Percentiles rank a stretch among this genome's conserved stretches.
These are phyloP conservation scores for Synodontis membranacea DNA, from an alignment of 2,113 vertebrate species.

Conservation along the genomic window DNA sequence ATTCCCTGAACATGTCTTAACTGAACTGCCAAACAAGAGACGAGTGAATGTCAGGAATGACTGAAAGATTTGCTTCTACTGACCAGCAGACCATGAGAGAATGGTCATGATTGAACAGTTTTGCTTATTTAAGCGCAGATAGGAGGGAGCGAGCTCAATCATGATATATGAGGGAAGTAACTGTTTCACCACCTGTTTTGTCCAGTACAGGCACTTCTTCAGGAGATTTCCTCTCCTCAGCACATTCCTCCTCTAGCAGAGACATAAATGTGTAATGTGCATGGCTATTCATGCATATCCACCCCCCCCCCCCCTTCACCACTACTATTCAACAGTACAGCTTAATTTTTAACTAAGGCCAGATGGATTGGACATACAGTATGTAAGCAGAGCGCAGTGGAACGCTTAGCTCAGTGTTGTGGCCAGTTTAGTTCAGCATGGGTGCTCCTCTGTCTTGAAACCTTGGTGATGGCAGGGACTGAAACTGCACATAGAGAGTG, in stretches of 20 bases:
- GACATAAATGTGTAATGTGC: background rate
- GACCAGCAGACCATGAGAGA: background rate
- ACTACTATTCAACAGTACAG: constrained; percentile 30
- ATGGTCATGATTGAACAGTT: background rate
- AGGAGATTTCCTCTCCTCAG: constrained; percentile 31
- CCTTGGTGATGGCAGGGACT: constrained; percentile 48
- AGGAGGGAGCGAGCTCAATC: background rate
- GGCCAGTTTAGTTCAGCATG: constrained; percentile 65
- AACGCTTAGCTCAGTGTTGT: constrained; percentile 45
- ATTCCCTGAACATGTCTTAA: background rate
- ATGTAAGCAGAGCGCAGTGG: constrained; percentile 37
- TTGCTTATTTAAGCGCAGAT: background rate
- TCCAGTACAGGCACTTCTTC: background rate
- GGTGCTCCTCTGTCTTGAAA: constrained; percentile 36
- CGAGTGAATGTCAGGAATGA: background rate
- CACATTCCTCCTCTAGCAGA: constrained; percentile 10
- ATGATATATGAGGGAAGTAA: constrained; percentile 11
- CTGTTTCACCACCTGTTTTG: constrained; percentile 23
- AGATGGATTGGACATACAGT: constrained; percentile 65
- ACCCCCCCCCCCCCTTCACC: background rate
- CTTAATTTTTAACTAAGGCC: constrained; percentile 71
- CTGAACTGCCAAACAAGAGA: background rate
- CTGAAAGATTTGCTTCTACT: background rate
- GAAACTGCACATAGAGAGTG: constrained; percentile 3
- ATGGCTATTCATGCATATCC: constrained; percentile 25